A percentile compares a stretch with the other conserved stretches of the same genome.
Evolutionary conservation across 64 coral and sea anemone species (phyloP).

Genomic region (Hydrozoanthus tunicans): DNA sequence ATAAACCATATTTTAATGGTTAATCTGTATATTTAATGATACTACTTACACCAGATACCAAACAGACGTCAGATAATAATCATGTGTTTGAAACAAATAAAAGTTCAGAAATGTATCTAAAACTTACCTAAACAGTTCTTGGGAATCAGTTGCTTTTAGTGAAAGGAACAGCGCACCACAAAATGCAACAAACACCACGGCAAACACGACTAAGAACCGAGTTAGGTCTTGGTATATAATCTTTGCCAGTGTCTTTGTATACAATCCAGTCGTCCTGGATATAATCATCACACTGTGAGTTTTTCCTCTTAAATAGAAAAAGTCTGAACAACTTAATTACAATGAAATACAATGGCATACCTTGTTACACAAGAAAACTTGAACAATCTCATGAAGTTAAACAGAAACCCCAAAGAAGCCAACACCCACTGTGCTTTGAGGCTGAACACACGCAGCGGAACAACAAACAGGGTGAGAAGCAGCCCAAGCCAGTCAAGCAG

Average conservation of each 20-base stretch:
- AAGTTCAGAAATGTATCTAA: not conserved
- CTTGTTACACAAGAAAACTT: conserved; percentile 66
- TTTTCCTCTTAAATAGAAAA: not conserved
- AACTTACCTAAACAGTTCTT: not conserved
- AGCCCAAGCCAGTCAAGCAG: conserved; percentile 72
- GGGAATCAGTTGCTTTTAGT: not conserved
- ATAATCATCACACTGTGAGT: not conserved
- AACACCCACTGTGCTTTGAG: conserved; percentile 54
- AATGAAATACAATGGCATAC: not conserved
- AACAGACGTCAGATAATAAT: not conserved
- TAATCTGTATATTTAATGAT: no score
- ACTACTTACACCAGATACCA: no score
- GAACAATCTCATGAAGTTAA: conserved; percentile 64
- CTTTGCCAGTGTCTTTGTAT: conserved; percentile 18
- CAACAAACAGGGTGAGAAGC: conserved; percentile 27
- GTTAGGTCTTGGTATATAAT: not conserved
- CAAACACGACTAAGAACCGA: not conserved
- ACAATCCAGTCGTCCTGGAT: not conserved
- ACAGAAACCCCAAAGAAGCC: conserved; percentile 60
- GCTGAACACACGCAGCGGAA: conserved; percentile 53
- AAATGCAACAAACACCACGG: not conserved
- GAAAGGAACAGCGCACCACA: not conserved
- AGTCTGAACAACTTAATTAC: not conserved
- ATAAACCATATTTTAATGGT: no score
- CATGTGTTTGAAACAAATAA: not conserved